A percentile compares a stretch with the other conserved stretches of the same genome.
Conservation (phyloP, 2,888 invertebrate species). For the Tupiocoris notatus region DNA sequence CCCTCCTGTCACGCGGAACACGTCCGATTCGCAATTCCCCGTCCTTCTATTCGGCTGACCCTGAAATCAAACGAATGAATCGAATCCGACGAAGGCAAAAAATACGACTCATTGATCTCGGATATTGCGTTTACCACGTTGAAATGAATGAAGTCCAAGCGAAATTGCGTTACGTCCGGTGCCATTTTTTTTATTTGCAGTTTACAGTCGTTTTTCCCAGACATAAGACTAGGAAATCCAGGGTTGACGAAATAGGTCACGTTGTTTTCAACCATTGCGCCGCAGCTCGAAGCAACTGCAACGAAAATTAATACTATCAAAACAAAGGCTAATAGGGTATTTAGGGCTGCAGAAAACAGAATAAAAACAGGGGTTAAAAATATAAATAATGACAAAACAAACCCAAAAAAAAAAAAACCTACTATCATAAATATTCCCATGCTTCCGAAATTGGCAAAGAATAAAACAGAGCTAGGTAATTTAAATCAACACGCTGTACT, state of each 20-base stretch:
- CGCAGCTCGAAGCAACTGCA: constrained; percentile 58
- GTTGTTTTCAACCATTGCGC: constrained; percentile 70
- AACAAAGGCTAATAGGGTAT: no score
- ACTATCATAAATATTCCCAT: no score
- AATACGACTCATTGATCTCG: background rate
- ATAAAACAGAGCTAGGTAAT: no score
- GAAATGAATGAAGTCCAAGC: constrained; percentile 81
- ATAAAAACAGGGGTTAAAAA: no score
- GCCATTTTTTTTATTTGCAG: constrained; percentile 73
- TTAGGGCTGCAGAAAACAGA: no score
- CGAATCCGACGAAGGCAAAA: no score
- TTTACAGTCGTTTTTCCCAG: constrained; percentile 66
- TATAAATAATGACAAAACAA: no score
- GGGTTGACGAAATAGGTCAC: constrained; percentile 81
- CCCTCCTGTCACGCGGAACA: constrained; percentile 61
- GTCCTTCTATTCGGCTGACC: constrained; percentile 79
- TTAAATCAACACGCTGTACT: no score
- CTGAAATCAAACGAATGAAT: no score
- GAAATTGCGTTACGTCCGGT: constrained; percentile 76
- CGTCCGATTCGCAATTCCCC: constrained; percentile 76
- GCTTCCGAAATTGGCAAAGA: no score
- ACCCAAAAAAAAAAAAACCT: no score
- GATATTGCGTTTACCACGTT: constrained; percentile 61
- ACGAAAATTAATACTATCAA: background rate
- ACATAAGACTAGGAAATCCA: constrained; percentile 74